Evolutionary conservation across 2,113 vertebrate genomes (phyloP).

Genomic region (Enhydra lutris): DNA sequence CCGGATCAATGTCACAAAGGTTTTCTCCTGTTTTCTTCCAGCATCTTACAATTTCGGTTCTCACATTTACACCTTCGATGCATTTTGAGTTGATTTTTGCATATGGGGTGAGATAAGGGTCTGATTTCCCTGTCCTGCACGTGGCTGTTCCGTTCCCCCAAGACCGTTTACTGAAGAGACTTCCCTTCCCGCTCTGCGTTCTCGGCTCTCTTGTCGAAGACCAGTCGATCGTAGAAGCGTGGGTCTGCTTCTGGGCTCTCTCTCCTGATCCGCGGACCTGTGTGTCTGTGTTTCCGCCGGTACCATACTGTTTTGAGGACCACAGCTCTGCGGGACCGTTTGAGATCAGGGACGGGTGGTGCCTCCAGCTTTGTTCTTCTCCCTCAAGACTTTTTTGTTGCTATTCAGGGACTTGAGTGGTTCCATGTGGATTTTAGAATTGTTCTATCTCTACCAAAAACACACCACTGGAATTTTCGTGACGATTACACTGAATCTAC

Average conservation of each 20-base stretch:
- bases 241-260: not conserved
- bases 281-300: not conserved
- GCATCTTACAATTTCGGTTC: not conserved
- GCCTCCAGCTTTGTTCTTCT: not conserved
- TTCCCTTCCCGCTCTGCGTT: not conserved
- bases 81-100: not conserved
- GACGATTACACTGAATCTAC: not conserved
- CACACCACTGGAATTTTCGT: not conserved
- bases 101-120: not conserved
- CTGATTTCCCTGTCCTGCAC: not conserved
- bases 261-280: not conserved
- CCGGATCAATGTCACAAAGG: no score
- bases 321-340: no score
- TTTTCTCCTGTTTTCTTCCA: not conserved
- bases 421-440: not conserved
- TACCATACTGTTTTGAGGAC: not conserved
- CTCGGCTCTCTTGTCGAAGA: not conserved
- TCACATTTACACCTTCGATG: not conserved
- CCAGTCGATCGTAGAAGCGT: no score
- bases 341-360: not conserved
- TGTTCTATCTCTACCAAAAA: not conserved
- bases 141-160: not conserved
- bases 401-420: not conserved
- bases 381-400: not conserved
- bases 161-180: no score